Conservation (phyloP, 2,113 vertebrate species). For the Columba livia region DNA sequence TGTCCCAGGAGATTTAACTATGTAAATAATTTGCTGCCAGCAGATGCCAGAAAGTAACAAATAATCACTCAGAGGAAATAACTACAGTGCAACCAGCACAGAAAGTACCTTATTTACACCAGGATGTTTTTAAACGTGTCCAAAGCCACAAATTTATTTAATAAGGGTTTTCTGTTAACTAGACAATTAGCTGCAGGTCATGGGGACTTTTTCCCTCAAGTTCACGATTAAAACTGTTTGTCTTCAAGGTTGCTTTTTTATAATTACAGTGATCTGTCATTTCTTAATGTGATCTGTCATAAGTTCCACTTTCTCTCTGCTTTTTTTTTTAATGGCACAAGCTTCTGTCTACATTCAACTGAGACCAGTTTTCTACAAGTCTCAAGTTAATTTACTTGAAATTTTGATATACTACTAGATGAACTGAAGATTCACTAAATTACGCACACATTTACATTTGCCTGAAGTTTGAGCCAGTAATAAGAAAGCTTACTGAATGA, state of each 20-base stretch:
- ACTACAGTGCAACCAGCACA: background rate
- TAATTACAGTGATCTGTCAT: conserved; percentile 58
- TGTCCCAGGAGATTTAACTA: conserved; percentile 32
- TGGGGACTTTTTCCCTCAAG: conserved; percentile 18
- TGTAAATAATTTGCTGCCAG: conserved; percentile 58
- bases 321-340: background rate
- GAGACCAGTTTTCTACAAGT: background rate
- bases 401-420: background rate
- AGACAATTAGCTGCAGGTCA: conserved; percentile 62
- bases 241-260: conserved; percentile 53
- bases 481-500: background rate
- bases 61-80: conserved; percentile 49
- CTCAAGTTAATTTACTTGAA: background rate
- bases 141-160: conserved; percentile 62
- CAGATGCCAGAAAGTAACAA: conserved; percentile 63
- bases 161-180: conserved; percentile 33
- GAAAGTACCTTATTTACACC: background rate
- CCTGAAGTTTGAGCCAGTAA: background rate
- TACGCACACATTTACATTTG: background rate
- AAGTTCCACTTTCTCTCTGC: background rate
- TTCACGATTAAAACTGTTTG: conserved; percentile 58
- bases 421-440: background rate
- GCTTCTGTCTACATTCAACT: background rate
- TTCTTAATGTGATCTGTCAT: conserved; percentile 53
- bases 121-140: conserved; percentile 30